phyloP scores from a whole-genome alignment of 2,113 vertebrate genomes.

The Sialia sialis region DNA sequence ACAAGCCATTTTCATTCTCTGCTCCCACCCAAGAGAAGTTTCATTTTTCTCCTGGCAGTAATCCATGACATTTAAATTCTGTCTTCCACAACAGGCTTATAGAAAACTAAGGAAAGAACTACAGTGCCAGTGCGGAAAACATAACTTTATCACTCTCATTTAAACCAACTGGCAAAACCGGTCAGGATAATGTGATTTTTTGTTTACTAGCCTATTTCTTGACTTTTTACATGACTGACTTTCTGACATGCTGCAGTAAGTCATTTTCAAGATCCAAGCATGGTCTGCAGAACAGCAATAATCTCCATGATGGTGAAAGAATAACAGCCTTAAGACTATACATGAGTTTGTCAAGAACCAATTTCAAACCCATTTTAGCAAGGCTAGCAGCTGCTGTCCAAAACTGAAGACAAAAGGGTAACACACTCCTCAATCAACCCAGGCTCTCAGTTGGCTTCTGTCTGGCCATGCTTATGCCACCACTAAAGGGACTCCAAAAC shows the following conservation, averaged over 20 bases:
- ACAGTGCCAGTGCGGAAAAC: slow-evolving; percentile 16
- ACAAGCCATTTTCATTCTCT: slow-evolving; percentile 43
- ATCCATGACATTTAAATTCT: slow-evolving; percentile 61
- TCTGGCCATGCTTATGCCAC: not conserved
- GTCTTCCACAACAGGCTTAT: slow-evolving; percentile 45
- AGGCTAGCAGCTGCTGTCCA: not conserved
- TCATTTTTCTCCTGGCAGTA: slow-evolving; percentile 50
- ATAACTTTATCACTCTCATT: slow-evolving; percentile 50
- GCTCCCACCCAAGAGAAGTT: slow-evolving; percentile 11
- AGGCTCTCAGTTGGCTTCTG: not conserved
- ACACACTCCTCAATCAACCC: not conserved
- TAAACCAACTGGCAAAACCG: slow-evolving; percentile 34
- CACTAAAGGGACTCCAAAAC: not conserved
- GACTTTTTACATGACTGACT: slow-evolving; percentile 43
- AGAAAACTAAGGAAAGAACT: slow-evolving; percentile 48
- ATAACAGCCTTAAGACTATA: not conserved
- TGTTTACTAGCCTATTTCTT: slow-evolving; percentile 37
- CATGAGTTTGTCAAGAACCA: slow-evolving; percentile 35
- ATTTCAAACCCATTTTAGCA: slow-evolving; percentile 24
- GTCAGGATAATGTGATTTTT: slow-evolving; percentile 31
- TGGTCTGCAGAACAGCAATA: slow-evolving; percentile 19
- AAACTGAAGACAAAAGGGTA: not conserved
- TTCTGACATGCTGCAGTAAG: not conserved
- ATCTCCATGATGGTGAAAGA: slow-evolving; percentile 33
- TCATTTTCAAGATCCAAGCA: slow-evolving; percentile 31